Base-by-base conservation (phyloP, 2,888 invertebrate species). In the Acleris emargana region DNA sequence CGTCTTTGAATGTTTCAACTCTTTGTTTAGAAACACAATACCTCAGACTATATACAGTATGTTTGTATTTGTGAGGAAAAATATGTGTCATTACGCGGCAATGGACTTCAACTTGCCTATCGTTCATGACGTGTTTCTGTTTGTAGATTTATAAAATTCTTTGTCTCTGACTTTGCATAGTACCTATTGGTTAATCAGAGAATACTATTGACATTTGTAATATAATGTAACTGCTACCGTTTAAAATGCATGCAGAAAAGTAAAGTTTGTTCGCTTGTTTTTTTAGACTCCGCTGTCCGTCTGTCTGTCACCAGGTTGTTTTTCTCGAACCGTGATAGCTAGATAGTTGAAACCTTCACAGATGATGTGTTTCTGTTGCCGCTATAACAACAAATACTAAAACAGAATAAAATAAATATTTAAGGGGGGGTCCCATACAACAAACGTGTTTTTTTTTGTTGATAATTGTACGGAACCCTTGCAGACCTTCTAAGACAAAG, bases 81-180 rank as follows among this genome's bases (percentile, higher is more conserved):
- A 64, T 51, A 17, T 52, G 42, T 73, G 69, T 71, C 67, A 68
- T 61, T 58, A 50, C 18, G 47, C 58, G 64, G 25, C 64, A 64
- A 55, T 60, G 64, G 59, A 60, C 59, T 64, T 59, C 54, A 60
- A 55, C 54, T 59, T 32, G 20, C 32, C 51, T 63, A 45, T 38
- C 45, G 63, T 7, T 54, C 47, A 53, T 61, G 45, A 28, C 43
- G 16, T 28, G 9, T 47, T 50, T 20, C 25, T 64, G 54, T 54
- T 60, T 38, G 13, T 13, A 51, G 42, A 55, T 64, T 59, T 64
- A 60, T 64, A 59, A 64, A 64, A 60, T 64, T 20, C 38, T 38
- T 38, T 38, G 13, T 38, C 38, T 38, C 4, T 38, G 13, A 11
- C 38, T 13, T 38, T 38, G 13, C 9, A 5, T 38, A 0, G 4